Conservation (phyloP, 2,113 vertebrate genomes). For the Todiramphus saurophagus region DNA sequence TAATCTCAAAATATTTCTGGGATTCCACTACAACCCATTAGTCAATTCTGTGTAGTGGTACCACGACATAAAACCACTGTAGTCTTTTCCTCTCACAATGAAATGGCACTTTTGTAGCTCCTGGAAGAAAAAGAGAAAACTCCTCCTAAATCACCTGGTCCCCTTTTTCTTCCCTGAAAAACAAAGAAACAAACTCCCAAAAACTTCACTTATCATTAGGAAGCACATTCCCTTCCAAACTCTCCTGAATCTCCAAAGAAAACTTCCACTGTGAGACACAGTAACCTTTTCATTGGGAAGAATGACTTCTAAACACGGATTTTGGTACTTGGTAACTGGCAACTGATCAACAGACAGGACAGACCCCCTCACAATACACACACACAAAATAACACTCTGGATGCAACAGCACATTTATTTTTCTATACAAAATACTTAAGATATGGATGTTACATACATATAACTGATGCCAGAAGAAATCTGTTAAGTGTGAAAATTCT, state of each 20-base stretch:
- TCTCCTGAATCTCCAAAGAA: not conserved
- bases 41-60: not conserved
- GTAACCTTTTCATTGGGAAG: not conserved
- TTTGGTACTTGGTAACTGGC: not conserved
- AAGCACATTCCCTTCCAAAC: not conserved
- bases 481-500: not conserved
- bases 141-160: not conserved
- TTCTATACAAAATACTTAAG: not conserved
- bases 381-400: fast-evolving
- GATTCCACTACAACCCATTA: not conserved
- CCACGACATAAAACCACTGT: not conserved
- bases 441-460: not conserved
- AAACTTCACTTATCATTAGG: not conserved
- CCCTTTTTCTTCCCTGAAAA: not conserved
- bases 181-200: not conserved
- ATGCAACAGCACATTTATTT: not conserved
- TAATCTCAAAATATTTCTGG: not conserved
- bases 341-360: not conserved
- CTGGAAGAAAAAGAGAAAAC: not conserved
- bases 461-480: not conserved
- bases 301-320: not conserved
- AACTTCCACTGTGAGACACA: not conserved
- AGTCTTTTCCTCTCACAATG: not conserved
- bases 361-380: fast-evolving
- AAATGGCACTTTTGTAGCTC: not conserved